phyloP scores from a whole-genome alignment of 2,113 vertebrate genomes.

The Oncorhynchus gorbuscha region DNA sequence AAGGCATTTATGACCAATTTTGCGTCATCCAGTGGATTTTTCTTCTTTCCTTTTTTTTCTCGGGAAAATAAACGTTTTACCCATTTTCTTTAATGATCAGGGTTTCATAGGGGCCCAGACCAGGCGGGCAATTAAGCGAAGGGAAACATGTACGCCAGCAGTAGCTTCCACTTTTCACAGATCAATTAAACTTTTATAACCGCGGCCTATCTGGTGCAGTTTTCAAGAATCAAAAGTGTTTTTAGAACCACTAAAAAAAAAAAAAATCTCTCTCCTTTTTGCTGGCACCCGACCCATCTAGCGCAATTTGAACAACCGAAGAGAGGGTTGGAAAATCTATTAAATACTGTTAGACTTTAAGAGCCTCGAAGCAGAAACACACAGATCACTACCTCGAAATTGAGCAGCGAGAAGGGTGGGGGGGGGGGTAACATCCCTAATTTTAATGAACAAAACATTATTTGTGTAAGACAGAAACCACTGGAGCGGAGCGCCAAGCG shows the following conservation, averaged over 20 bases:
- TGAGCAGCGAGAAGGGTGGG: slow-evolving; percentile 30
- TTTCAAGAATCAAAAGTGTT: slow-evolving; percentile 73
- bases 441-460: slow-evolving; percentile 57
- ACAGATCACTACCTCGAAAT: slow-evolving; percentile 39
- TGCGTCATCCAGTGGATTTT: slow-evolving; percentile 72
- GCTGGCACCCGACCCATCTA: slow-evolving; percentile 69
- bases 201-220: slow-evolving; percentile 69
- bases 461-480: slow-evolving; percentile 44
- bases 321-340: slow-evolving; percentile 76
- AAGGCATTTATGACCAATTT: slow-evolving; percentile 69
- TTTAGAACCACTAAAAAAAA: slow-evolving; percentile 61
- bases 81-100: slow-evolving; percentile 71
- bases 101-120: slow-evolving; percentile 64
- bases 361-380: slow-evolving; percentile 49
- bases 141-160: slow-evolving; percentile 67
- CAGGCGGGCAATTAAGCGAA: slow-evolving; percentile 67
- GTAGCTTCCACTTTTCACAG: slow-evolving; percentile 76
- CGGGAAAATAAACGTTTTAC: slow-evolving; percentile 58
- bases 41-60: slow-evolving; percentile 63
- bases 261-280: slow-evolving; percentile 24
- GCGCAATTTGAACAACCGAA: slow-evolving; percentile 71
- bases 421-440: slow-evolving; percentile 21
- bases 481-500: slow-evolving; percentile 22
- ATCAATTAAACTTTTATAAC: slow-evolving; percentile 78
- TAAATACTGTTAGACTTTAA: slow-evolving; percentile 68